These are phyloP conservation scores for Polia nebulosa DNA, from an alignment of 2,888 invertebrate species.

Conservation along the genomic window DNA sequence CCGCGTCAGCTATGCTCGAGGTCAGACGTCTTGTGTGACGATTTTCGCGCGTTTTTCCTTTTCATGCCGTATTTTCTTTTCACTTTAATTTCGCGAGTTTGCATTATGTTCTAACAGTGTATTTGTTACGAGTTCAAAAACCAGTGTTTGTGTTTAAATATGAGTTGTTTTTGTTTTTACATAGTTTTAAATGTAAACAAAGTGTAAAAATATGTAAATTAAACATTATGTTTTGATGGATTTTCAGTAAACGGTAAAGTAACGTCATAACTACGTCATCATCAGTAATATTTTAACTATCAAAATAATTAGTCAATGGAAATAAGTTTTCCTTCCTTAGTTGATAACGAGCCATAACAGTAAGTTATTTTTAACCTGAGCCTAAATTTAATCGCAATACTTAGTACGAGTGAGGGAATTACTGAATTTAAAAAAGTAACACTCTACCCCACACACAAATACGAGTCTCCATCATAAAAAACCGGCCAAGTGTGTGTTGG, in stretches of 20 bases:
- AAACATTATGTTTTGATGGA: constrained; percentile 23
- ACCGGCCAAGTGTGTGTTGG: too few relatives aligned
- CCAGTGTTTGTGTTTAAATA: constrained; percentile 40
- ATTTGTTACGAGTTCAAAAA: not conserved
- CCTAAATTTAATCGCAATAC: too few relatives aligned
- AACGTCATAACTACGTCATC: not conserved
- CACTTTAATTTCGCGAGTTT: constrained; percentile 50
- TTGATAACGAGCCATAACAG: not conserved
- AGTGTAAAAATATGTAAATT: constrained; percentile 35
- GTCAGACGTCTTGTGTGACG: constrained; percentile 72
- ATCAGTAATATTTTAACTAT: not conserved
- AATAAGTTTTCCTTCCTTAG: constrained; percentile 19
- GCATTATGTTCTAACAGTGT: constrained; percentile 17
- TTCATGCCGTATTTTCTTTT: constrained; percentile 56
- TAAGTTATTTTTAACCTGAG: not conserved
- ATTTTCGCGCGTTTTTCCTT: constrained; percentile 68
- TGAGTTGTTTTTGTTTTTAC: not conserved
- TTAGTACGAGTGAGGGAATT: too few relatives aligned
- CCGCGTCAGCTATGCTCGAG: constrained; percentile 77
- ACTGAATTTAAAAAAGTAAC: too few relatives aligned
- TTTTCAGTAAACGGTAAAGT: constrained; percentile 45
- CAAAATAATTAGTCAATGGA: not conserved
- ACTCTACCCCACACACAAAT: too few relatives aligned
- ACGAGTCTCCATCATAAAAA: too few relatives aligned
- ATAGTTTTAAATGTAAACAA: constrained; percentile 38